Conservation (phyloP, 2,113 vertebrate species). For the Dendropsophus ebraccatus region DNA sequence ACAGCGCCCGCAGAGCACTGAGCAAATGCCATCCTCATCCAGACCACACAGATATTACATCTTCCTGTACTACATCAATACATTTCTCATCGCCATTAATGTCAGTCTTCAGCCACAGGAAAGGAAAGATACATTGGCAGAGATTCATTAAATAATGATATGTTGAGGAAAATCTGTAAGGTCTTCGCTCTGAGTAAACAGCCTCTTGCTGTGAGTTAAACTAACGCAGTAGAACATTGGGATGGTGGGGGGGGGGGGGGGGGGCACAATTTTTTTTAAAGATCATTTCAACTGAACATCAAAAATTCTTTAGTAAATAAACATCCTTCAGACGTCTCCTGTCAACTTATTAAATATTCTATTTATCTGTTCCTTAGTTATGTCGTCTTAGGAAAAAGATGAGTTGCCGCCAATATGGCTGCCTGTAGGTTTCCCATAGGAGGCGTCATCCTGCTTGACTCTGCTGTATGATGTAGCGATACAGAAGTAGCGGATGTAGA, state of each 20-base stretch:
- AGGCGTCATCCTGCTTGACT: no score
- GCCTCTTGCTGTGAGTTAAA: background rate
- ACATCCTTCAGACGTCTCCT: no score
- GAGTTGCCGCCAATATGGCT: no score
- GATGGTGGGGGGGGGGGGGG: no score
- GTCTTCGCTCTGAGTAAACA: background rate
- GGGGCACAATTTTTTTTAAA: background rate
- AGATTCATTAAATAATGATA: background rate
- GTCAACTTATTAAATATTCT: no score
- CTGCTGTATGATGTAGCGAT: no score
- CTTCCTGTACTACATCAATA: slow-evolving; percentile 27
- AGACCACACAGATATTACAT: slow-evolving; percentile 35
- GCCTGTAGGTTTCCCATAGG: no score
- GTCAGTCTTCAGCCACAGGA: slow-evolving; percentile 37
- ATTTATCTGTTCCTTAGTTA: no score
- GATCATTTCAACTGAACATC: background rate
- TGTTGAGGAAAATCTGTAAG: background rate
- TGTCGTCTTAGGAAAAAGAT: no score
- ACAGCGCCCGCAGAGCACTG: background rate
- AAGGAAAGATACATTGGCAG: background rate
- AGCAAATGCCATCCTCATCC: background rate
- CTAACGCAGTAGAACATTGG: no score
- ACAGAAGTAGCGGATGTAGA: no score
- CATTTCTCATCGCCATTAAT: slow-evolving; percentile 36
- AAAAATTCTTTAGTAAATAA: no score